These are phyloP conservation scores for Hipparchia sbordonii DNA, from an alignment of 2,888 invertebrate genomes.

Conservation along the genomic window DNA sequence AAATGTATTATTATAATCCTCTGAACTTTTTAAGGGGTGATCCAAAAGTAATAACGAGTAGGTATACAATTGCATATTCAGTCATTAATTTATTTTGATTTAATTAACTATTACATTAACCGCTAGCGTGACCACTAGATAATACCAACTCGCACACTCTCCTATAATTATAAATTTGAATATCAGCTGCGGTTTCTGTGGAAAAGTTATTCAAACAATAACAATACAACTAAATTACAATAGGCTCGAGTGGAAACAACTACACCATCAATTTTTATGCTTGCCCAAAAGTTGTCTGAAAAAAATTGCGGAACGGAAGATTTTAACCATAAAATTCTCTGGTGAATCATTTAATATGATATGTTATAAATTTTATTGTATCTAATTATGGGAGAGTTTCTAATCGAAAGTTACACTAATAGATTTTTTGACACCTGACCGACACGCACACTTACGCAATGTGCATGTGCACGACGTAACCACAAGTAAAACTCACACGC, in stretches of 20 bases:
- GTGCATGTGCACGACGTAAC: no score
- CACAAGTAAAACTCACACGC: no score
- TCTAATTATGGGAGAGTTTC: no score
- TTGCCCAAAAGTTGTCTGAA: neutral
- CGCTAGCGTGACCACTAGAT: neutral
- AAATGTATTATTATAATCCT: no score
- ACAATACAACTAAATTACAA: neutral
- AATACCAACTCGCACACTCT: neutral
- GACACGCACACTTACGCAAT: no score
- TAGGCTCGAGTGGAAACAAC: neutral
- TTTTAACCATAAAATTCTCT: slow-evolving; percentile 18
- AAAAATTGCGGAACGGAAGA: neutral
- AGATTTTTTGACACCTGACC: no score
- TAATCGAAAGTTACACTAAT: no score
- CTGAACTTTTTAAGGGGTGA: no score
- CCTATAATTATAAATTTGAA: neutral
- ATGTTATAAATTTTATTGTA: no score
- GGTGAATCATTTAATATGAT: no score
- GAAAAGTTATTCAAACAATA: neutral
- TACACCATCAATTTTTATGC: neutral
- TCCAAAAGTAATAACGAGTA: no score
- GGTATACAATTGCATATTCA: no score
- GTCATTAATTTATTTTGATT: neutral
- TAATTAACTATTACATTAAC: neutral
- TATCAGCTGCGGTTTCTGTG: neutral